Base-by-base conservation (phyloP, 2,888 invertebrate species). In the Colostygia pectinataria region DNA sequence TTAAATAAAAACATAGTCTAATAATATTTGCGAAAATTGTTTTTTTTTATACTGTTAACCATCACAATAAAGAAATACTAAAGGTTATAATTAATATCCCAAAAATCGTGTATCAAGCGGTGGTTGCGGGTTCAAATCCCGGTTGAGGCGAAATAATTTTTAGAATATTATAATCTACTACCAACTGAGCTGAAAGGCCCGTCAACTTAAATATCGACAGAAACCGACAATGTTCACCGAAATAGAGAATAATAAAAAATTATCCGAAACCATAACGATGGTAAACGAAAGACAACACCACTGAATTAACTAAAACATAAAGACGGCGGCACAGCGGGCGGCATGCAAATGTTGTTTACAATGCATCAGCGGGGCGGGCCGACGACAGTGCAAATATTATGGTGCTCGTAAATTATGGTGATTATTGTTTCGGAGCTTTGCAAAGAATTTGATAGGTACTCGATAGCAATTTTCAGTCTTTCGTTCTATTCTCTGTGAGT, bases 251-350 rank as follows among this genome's bases (percentile, higher is more conserved):
- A 2, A 15, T 10, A 15, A 32, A 25, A 25, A 31, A 25, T 23
- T 18, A 2, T 8, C 9, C 6, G 31, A 32, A 45, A 46, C 41
- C 14, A 36, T 34, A 31, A 36, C 42, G 44, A 45, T 46, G 33
- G 33, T 41, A 53, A 49, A 41, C 40, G 24, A 49, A 34, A 50
- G 32, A 40, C 39, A 46, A 42, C 39, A 39, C 36, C 49, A 47
- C 53, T 44, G 59, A 60, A 68, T 66, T 63, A 58, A 63, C 63
- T 68, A 64, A 68, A 68, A 64, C 59, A 68, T 44, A 55, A 57
- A 46, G 46, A 43, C 43, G 18, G 44, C 38, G 32, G 45, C 42
- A 36, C 45, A 49, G 46, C 43, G 49, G 37, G 42, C 29, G 46
- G 29, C 45, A 59, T 59, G 57, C 57, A 55, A 56, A 59, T 56